Evolutionary conservation across 2,888 invertebrate genomes (phyloP).

Genomic region (Agonopterix subpropinquella): DNA sequence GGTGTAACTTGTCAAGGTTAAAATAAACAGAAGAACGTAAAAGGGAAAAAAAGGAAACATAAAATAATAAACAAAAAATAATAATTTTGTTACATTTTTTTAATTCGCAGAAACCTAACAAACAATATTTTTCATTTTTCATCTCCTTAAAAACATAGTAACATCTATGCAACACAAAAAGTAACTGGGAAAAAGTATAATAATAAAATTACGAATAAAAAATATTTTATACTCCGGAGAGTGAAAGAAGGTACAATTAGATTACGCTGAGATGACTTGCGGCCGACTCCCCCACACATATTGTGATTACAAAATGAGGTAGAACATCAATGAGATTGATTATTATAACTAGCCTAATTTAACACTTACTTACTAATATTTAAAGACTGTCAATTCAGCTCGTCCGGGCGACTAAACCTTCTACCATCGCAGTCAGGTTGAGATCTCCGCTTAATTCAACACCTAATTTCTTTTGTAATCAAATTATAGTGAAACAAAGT

Average conservation of each 20-base stretch:
- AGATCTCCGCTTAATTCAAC: too few relatives aligned
- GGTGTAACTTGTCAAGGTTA: constrained; percentile 70
- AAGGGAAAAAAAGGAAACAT: constrained; percentile 33
- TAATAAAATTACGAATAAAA: constrained; percentile 54
- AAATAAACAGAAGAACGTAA: constrained; percentile 29
- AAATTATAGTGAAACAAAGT: too few relatives aligned
- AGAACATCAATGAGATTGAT: constrained; percentile 71
- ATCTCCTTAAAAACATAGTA: constrained; percentile 74
- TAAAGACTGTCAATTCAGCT: constrained; percentile 52
- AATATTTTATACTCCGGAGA: constrained; percentile 72
- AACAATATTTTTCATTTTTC: constrained; percentile 70
- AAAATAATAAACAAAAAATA: constrained; percentile 57
- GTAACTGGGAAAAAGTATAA: constrained; percentile 66
- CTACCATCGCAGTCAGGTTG: too few relatives aligned
- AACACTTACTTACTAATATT: constrained; percentile 52
- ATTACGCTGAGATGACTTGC: constrained; percentile 52
- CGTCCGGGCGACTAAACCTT: constrained; percentile 6
- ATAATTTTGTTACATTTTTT: constrained; percentile 74
- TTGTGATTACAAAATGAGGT: constrained; percentile 53
- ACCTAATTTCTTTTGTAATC: too few relatives aligned
- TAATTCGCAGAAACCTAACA: constrained; percentile 77
- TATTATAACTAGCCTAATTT: constrained; percentile 63
- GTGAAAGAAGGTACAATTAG: constrained; percentile 72
- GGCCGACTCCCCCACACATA: constrained; percentile 49
- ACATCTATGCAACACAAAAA: constrained; percentile 77